A percentile compares a stretch with the other conserved stretches of the same genome.
These are phyloP conservation scores for Premnoplex brunnescens DNA, from an alignment of 2,797 vertebrate species.

Conservation along the genomic window DNA sequence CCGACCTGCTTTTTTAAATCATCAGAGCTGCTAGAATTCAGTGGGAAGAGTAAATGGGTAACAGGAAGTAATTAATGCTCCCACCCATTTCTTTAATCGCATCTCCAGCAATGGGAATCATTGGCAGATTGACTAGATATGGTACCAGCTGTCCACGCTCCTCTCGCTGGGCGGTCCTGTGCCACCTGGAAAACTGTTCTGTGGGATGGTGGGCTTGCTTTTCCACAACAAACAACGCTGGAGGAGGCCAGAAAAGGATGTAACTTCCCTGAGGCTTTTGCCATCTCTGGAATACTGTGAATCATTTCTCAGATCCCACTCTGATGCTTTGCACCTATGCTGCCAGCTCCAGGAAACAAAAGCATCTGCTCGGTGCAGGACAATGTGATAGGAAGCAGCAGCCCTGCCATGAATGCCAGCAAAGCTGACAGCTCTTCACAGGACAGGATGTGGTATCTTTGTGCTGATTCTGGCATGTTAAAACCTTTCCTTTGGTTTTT, in stretches of 20 bases:
- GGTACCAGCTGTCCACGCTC: background rate
- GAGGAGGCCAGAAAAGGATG: background rate
- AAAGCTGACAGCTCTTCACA: background rate
- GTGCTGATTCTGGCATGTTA: conserved; percentile 52
- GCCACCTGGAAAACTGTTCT: background rate
- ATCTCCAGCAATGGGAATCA: background rate
- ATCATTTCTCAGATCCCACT: background rate
- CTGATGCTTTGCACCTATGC: conserved; percentile 10
- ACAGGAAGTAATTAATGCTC: background rate
- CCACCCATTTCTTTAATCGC: background rate
- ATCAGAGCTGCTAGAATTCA: background rate
- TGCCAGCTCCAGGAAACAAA: conserved; percentile 30
- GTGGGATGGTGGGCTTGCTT: background rate
- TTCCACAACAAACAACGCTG: rapidly evolving
- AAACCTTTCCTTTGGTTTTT: conserved; percentile 33
- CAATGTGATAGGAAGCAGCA: conserved; percentile 37
- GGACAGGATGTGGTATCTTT: conserved; percentile 53
- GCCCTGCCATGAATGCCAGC: background rate
- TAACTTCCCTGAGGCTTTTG: background rate
- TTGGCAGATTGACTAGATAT: background rate
- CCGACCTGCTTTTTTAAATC: background rate
- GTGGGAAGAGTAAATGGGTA: background rate
- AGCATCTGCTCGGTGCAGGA: background rate
- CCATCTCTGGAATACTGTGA: conserved; percentile 17
- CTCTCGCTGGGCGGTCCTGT: background rate